A percentile compares a stretch with the other conserved stretches of the same genome.
Evolutionary conservation across 2,888 invertebrate genomes (phyloP).

Genomic region (Dascillus cervinus): DNA sequence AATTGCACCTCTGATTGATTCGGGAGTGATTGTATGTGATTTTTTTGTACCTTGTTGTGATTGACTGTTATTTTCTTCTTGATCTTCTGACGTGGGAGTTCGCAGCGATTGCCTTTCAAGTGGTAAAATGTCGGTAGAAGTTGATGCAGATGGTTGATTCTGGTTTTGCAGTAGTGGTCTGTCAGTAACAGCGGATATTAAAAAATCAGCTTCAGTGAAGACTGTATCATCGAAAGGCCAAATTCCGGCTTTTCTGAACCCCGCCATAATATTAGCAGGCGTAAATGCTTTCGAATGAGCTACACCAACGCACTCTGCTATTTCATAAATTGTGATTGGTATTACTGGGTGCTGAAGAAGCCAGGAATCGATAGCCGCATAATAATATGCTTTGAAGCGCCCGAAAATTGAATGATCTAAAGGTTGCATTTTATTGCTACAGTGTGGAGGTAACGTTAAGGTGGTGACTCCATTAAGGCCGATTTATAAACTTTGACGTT

Average conservation of each 20-base stretch:
- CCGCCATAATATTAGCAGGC: constrained; percentile 5
- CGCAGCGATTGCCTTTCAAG: no score
- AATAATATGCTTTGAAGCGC: constrained; percentile 4
- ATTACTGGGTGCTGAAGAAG: constrained; percentile 2
- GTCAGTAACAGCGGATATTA: constrained; percentile 20
- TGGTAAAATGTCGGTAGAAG: no score
- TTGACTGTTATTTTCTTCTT: no score
- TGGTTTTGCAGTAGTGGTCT: no score
- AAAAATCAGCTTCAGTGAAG: constrained; percentile 24
- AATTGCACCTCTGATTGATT: no score
- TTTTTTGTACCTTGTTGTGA: no score
- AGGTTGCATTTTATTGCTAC: constrained; percentile 5
- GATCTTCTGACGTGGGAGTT: no score
- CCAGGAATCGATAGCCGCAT: constrained; percentile 4
- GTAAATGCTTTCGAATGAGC: constrained; percentile 4
- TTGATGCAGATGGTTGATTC: no score
- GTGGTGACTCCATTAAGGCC: constrained; percentile 3
- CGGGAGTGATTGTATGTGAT: no score
- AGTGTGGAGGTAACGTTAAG: constrained; percentile 4
- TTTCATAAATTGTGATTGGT: constrained; percentile 2
- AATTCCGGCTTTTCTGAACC: constrained; percentile 19
- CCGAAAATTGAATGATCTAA: constrained; percentile 3
- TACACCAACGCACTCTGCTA: constrained; percentile 1
- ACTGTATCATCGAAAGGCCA: constrained; percentile 24
- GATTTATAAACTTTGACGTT: no score